Percentiles rank a stretch among this genome's conserved stretches.
Conservation (phyloP, 2,797 vertebrate genomes). For the Muraenolepis orangiensis region DNA sequence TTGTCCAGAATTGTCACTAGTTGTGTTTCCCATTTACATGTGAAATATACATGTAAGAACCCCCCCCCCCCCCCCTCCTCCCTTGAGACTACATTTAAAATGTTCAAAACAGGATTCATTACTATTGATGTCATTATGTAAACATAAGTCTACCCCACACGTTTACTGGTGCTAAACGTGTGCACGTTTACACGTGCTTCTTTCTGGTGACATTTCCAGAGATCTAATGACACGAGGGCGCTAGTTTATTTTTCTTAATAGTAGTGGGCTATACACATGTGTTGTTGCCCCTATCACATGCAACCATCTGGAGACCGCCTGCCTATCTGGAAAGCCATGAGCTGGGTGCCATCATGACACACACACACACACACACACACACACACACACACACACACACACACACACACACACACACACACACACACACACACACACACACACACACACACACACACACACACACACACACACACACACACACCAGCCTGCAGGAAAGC, state of each 20-base stretch:
- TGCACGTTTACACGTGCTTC: not conserved
- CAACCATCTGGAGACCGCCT: conserved; percentile 81
- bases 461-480: too few relatives aligned
- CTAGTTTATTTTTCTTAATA: not conserved
- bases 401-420: conserved; percentile 39
- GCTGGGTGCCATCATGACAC: conserved; percentile 34
- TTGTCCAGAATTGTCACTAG: conserved; percentile 48
- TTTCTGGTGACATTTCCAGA: conserved; percentile 34
- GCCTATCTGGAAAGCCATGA: conserved; percentile 66
- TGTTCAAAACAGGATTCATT: not conserved
- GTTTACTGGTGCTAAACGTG: too few relatives aligned
- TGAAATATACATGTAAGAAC: not conserved
- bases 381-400: conserved; percentile 35
- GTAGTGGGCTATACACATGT: conserved; percentile 38
- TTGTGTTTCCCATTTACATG: conserved; percentile 34
- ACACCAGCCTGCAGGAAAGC: conserved; percentile 54
- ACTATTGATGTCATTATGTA: not conserved
- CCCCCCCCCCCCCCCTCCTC: too few relatives aligned
- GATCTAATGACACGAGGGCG: conserved; percentile 24
- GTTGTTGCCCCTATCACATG: conserved; percentile 73
- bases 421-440: conserved; percentile 9
- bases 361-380: conserved; percentile 54
- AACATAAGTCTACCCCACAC: not conserved
- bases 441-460: too few relatives aligned
- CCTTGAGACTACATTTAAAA: not conserved